Conservation (phyloP, 2,797 vertebrate genomes). For the Masticophis lateralis region DNA sequence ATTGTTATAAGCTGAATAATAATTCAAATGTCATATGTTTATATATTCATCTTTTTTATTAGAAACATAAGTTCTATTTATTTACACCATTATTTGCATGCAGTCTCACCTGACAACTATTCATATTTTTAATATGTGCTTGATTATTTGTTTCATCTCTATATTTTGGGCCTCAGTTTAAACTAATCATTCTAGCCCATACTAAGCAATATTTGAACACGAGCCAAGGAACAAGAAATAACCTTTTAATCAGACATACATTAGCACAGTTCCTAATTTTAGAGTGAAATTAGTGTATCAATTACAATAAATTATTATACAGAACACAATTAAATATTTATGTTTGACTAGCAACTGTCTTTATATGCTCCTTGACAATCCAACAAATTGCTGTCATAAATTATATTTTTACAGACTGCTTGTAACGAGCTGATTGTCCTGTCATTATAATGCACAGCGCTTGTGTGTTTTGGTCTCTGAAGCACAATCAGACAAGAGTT, state of each 20-base stretch:
- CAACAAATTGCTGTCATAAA: background rate
- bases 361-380: background rate
- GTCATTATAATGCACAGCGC: background rate
- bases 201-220: background rate
- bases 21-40: background rate
- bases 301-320: background rate
- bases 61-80: background rate
- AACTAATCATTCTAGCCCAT: background rate
- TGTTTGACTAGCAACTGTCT: conserved; percentile 1
- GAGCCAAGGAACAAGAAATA: background rate
- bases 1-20: background rate
- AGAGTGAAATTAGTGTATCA: background rate
- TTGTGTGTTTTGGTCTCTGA: background rate
- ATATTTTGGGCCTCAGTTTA: background rate
- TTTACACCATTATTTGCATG: background rate
- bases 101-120: background rate
- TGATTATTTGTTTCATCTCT: background rate
- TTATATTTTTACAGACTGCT: background rate
- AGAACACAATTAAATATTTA: conserved; percentile 5
- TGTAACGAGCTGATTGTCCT: background rate
- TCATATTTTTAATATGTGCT: background rate
- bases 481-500: background rate
- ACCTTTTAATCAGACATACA: background rate
- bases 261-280: background rate
- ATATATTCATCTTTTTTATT: background rate